Percentiles rank a stretch among this genome's conserved stretches.
These are phyloP conservation scores for Omphaloscelis lunosa DNA, from an alignment of 2,888 invertebrate species.

Conservation along the genomic window DNA sequence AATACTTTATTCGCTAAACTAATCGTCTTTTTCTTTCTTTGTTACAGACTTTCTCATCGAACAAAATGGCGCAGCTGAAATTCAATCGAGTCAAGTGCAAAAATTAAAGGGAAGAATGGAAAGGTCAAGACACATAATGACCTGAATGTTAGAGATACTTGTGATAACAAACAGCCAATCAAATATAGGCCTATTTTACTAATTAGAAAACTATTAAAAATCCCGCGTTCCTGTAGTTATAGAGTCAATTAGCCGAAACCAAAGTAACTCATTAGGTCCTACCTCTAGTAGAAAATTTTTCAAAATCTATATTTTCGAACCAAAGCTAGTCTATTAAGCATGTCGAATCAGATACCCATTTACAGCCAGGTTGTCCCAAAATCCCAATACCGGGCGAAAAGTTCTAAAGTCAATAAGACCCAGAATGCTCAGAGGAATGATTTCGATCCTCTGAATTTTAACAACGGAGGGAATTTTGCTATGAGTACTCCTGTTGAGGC, in stretches of 20 bases:
- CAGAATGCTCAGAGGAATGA: constrained; percentile 84
- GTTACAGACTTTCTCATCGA: constrained; percentile 66
- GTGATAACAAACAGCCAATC: constrained; percentile 73
- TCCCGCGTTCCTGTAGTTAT: constrained; percentile 84
- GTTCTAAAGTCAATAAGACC: constrained; percentile 71
- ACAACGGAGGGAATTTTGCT: constrained; percentile 89
- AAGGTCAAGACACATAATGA: constrained; percentile 55
- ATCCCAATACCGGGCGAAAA: constrained; percentile 82
- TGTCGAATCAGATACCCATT: constrained; percentile 89
- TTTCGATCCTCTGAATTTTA: constrained; percentile 92
- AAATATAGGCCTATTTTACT: constrained; percentile 74
- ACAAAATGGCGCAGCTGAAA: constrained; percentile 57
- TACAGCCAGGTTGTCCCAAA: constrained; percentile 89
- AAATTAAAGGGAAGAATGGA: constrained; percentile 28
- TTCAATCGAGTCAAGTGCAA: constrained; percentile 37
- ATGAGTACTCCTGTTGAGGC: constrained; percentile 71
- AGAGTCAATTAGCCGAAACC: constrained; percentile 85
- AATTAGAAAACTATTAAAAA: constrained; percentile 61
- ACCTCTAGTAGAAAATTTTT: constrained; percentile 51
- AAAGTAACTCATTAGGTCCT: constrained; percentile 75
- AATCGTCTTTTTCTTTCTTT: constrained; percentile 51
- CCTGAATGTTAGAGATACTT: constrained; percentile 58
- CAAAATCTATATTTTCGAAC: constrained; percentile 76
- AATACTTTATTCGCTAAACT: constrained; percentile 34
- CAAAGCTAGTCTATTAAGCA: constrained; percentile 85